Evolutionary conservation across 2,797 vertebrate species (phyloP).

Genomic region (Chelon labrosus): DNA sequence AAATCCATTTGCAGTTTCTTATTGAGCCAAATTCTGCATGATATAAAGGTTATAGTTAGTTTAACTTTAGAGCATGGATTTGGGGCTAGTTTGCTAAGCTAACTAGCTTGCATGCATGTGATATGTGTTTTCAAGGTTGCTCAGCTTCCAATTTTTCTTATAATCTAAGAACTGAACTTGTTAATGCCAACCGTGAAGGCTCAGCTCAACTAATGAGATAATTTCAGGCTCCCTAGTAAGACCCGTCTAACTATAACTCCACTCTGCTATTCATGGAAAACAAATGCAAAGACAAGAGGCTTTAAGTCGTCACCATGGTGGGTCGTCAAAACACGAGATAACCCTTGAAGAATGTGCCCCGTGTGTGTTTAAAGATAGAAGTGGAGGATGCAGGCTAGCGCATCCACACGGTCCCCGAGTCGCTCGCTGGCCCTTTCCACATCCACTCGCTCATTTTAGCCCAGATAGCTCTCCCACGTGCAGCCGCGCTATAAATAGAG

Average conservation of each 20-base stretch:
- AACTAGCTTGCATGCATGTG: no score
- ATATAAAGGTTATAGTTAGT: no score
- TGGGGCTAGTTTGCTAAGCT: no score
- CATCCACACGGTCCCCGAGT: constrained; percentile 13
- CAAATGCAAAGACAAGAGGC: background rate
- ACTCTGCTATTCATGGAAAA: constrained; percentile 24
- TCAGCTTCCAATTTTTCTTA: background rate
- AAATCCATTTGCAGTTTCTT: no score
- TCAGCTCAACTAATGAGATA: background rate
- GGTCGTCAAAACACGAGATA: constrained; percentile 25
- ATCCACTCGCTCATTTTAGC: constrained; percentile 51
- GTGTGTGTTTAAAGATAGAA: constrained; percentile 51
- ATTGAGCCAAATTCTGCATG: no score
- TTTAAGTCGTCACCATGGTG: constrained; percentile 4
- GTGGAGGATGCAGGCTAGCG: constrained; percentile 31
- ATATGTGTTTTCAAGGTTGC: background rate
- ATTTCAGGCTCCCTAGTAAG: background rate
- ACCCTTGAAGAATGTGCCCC: constrained; percentile 1
- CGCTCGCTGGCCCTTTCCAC: constrained; percentile 50
- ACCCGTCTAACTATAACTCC: constrained; percentile 30
- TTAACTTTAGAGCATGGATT: no score
- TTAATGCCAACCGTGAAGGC: background rate
- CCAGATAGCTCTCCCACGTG: constrained; percentile 66
- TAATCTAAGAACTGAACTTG: background rate
- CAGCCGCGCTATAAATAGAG: constrained; percentile 65